Conservation (phyloP, 2,888 invertebrate species). For the Choristoneura rosaceana region DNA sequence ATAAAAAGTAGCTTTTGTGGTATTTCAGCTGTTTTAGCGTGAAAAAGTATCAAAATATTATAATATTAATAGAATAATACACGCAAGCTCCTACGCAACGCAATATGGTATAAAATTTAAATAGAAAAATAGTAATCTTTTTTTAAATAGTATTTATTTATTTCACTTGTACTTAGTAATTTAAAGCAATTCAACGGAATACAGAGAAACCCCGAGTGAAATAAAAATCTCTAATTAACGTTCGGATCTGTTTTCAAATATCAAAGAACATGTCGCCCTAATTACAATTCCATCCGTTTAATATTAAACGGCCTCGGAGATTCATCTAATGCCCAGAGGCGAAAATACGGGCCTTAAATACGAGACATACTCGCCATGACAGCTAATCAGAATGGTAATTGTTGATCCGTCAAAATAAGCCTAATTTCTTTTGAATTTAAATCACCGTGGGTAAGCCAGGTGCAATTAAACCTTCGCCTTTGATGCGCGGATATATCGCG, state of each 20-base stretch:
- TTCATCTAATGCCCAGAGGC: slow-evolving; percentile 1
- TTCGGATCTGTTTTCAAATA: slow-evolving; percentile 6
- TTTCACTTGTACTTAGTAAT: background rate
- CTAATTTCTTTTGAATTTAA: slow-evolving; percentile 49
- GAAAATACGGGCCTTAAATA: slow-evolving; percentile 3
- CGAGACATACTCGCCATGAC: background rate
- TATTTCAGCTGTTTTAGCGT: no score
- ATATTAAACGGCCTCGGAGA: slow-evolving; percentile 13
- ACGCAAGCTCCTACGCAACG: background rate
- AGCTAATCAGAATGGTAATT: slow-evolving; percentile 32
- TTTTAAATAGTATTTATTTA: no score
- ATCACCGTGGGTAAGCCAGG: slow-evolving; percentile 47
- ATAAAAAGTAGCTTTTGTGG: no score
- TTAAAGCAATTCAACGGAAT: background rate
- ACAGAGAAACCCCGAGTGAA: background rate
- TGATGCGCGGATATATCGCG: slow-evolving; percentile 58
- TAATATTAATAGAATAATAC: no score
- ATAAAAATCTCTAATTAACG: slow-evolving; percentile 9
- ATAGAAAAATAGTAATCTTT: background rate
- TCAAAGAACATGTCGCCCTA: slow-evolving; percentile 18
- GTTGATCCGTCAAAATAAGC: slow-evolving; percentile 41
- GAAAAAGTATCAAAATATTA: no score
- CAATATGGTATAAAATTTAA: background rate
- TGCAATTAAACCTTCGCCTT: slow-evolving; percentile 64
- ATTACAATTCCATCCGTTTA: slow-evolving; percentile 11